Conservation (phyloP, 2,797 vertebrate species). For the Merluccius polli region DNA sequence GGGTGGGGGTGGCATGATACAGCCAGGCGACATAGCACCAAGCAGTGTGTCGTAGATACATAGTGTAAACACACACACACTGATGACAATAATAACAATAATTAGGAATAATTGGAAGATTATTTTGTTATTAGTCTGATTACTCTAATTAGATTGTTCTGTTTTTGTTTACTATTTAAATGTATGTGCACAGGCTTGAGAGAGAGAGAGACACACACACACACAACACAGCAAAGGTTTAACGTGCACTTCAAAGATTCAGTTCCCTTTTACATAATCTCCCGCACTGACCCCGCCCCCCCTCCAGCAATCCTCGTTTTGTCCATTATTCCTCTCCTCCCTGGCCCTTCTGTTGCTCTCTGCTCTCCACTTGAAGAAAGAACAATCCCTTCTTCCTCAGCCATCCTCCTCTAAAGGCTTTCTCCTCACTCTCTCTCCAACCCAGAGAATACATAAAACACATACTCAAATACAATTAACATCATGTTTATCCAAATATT, state of each 20-base stretch:
- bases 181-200: background rate
- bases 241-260: slow-evolving; percentile 56
- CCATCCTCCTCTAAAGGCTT: slow-evolving; percentile 21
- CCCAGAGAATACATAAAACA: background rate
- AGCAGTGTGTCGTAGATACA: background rate
- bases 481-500: background rate
- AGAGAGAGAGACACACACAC: slow-evolving; percentile 12
- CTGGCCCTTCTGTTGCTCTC: slow-evolving; percentile 9
- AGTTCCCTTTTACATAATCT: slow-evolving; percentile 77
- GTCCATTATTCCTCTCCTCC: background rate
- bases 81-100: background rate
- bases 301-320: slow-evolving; percentile 12
- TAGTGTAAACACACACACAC: background rate
- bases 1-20: background rate
- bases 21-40: background rate
- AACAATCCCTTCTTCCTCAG: background rate
- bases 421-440: background rate
- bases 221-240: background rate
- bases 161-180: background rate
- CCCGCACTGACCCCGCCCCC: slow-evolving; percentile 37
- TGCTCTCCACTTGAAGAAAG: background rate
- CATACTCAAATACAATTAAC: background rate
- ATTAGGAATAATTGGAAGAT: background rate
- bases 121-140: background rate
- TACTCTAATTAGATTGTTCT: background rate